phyloP scores from a whole-genome alignment of 2,797 vertebrate genomes.

The Channallabes apus region DNA sequence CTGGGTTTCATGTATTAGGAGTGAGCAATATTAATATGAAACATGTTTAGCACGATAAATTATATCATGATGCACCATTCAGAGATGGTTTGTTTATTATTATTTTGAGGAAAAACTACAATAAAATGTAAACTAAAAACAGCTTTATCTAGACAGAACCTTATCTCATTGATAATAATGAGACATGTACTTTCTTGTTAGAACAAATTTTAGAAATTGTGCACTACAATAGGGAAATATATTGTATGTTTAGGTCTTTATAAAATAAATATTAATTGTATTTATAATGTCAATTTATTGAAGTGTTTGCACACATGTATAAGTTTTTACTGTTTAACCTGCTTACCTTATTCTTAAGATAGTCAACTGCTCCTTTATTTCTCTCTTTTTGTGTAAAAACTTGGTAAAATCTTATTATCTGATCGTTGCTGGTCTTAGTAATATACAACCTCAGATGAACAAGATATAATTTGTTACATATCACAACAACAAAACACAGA shows the following conservation, averaged over 20 bases:
- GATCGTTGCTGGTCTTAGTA: no score
- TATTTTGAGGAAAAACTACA: neutral
- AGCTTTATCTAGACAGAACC: neutral
- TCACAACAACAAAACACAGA: no score
- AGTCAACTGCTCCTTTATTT: no score
- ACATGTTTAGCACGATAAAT: neutral
- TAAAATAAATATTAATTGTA: neutral
- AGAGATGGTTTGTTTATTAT: neutral
- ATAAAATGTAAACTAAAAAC: neutral
- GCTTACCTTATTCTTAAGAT: neutral
- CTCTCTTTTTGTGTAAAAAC: no score
- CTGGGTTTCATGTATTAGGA: neutral
- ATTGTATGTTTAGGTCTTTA: neutral
- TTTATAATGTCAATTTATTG: neutral
- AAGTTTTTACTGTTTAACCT: neutral
- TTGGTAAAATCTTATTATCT: no score
- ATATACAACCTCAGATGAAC: no score
- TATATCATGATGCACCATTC: neutral
- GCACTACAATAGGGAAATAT: neutral
- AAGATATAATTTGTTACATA: no score
- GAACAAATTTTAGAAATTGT: neutral
- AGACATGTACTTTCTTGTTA: neutral
- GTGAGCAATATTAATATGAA: neutral
- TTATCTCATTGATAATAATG: neutral
- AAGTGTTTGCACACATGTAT: neutral